Evolutionary conservation across 2,797 vertebrate genomes (phyloP), one percentile per base, ranked within the genome.

Genomic region (Pipistrellus kuhlii): DNA sequence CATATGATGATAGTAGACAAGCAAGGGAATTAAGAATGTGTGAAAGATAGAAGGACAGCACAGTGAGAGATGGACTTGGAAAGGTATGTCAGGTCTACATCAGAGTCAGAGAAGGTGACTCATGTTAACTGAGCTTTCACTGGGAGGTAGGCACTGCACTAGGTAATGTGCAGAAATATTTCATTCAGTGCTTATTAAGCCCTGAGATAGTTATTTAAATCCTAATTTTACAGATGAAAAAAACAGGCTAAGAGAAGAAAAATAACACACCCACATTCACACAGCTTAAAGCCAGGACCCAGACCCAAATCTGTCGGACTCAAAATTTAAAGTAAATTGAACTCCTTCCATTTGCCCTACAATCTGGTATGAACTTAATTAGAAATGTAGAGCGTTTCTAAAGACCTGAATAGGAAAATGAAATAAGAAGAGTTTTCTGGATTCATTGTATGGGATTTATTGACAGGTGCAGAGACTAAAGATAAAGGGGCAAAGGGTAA

Each of bases 231-330:
- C 30, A 77, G 55, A 83, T 59, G 30, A 91, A 12, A 77, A 77
- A 88, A 90, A 68, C 13, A 75, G 84, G 17, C 11, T 90, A 85
- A 62, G 32, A 76, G 46, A 91, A 95, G 81, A 91, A 95, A 85
- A 88, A 8, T 10, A 66, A 18, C 32, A 85, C 27, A 3, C 4
- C 25, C 41, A 66, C 21, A 9, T 71, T 75, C 11, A 72, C 2
- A 75, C 9, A 48, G 5, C 18, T 92, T 72, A 68, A 81, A 81
- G 32, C 53, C n/a, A 78, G 51, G 21, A 78, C 35, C 9, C 27
- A 83, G 76, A 62, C 6, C 51, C 44, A 35, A 13, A 88, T 48
- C 21, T 44, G 5, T 48, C 35, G 27, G 4, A n/a, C 51, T 91
- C 57, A 73, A 95, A 76, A 92, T 59, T 90, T 41, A 87, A 87